Evolutionary conservation across 2,888 invertebrate species (phyloP).

Genomic region (Agrilus mali): DNA sequence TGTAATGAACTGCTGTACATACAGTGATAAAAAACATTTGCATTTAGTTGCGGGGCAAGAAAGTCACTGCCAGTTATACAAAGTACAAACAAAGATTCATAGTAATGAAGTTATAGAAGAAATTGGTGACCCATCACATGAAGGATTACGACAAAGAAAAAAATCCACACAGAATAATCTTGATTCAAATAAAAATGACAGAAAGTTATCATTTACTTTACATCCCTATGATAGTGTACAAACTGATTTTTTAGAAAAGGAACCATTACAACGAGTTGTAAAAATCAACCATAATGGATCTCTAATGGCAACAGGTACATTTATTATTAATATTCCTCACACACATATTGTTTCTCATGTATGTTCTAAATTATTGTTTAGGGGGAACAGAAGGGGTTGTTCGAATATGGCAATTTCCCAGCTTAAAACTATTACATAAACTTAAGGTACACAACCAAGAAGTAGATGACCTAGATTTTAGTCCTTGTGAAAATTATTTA

Average conservation of each 20-base stretch:
- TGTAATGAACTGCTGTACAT: slow-evolving; percentile 82
- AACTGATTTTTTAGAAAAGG: slow-evolving; percentile 67
- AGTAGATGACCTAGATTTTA: slow-evolving; percentile 90
- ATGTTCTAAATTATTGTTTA: slow-evolving; percentile 8
- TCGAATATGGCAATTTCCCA: slow-evolving; percentile 81
- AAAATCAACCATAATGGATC: slow-evolving; percentile 53
- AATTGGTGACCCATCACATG: slow-evolving; percentile 18
- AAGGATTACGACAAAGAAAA: slow-evolving; percentile 18
- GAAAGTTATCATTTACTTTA: slow-evolving; percentile 61
- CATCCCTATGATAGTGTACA: slow-evolving; percentile 69
- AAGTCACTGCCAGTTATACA: slow-evolving; percentile 78
- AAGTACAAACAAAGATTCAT: slow-evolving; percentile 42
- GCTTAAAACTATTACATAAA: slow-evolving; percentile 55
- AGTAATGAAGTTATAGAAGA: slow-evolving; percentile 39
- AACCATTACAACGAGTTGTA: slow-evolving; percentile 80
- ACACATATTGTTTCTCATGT: not conserved
- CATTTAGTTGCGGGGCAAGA: slow-evolving; percentile 85
- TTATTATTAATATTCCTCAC: not conserved
- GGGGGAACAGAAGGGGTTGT: slow-evolving; percentile 80
- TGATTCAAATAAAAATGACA: slow-evolving; percentile 38
- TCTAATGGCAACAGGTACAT: slow-evolving; percentile 64
- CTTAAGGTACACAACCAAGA: slow-evolving; percentile 76
- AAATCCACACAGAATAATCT: slow-evolving; percentile 41
- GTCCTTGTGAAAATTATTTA: slow-evolving; percentile 61
- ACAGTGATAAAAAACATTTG: slow-evolving; percentile 57